Conservation (phyloP, 2,797 vertebrate species). For the Pelochelys cantorii region DNA sequence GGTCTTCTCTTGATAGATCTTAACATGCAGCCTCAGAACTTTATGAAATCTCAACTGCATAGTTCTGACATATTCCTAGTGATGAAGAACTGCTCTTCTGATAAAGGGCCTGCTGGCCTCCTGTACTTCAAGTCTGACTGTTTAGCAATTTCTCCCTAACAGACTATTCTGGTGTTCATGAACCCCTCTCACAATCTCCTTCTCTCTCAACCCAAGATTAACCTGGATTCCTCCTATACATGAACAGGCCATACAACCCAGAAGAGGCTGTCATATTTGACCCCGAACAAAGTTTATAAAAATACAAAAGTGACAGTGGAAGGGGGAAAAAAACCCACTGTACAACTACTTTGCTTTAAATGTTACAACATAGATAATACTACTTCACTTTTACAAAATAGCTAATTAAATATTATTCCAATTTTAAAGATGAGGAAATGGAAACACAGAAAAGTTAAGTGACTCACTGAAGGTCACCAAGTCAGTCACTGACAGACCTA, state of each 20-base stretch:
- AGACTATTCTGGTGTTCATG: background rate
- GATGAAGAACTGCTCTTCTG: background rate
- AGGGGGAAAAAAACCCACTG: background rate
- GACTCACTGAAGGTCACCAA: background rate
- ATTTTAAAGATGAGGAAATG: background rate
- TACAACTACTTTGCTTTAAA: background rate
- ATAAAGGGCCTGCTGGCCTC: background rate
- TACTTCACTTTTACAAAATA: background rate
- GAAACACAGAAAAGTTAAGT: background rate
- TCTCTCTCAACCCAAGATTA: background rate
- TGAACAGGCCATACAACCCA: background rate
- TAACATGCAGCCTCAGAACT: background rate
- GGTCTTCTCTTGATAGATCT: background rate
- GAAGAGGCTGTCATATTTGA: background rate
- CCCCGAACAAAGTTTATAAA: background rate
- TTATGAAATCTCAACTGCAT: background rate
- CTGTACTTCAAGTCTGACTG: background rate
- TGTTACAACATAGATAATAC: background rate
- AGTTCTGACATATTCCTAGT: background rate
- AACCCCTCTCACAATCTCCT: background rate
- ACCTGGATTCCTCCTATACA: background rate
- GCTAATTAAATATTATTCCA: rapidly evolving
- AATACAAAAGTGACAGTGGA: background rate
- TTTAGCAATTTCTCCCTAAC: rapidly evolving
- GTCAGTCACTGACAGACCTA: background rate